phyloP scores from a whole-genome alignment of 2,113 vertebrate species.

The Rattus rattus region DNA sequence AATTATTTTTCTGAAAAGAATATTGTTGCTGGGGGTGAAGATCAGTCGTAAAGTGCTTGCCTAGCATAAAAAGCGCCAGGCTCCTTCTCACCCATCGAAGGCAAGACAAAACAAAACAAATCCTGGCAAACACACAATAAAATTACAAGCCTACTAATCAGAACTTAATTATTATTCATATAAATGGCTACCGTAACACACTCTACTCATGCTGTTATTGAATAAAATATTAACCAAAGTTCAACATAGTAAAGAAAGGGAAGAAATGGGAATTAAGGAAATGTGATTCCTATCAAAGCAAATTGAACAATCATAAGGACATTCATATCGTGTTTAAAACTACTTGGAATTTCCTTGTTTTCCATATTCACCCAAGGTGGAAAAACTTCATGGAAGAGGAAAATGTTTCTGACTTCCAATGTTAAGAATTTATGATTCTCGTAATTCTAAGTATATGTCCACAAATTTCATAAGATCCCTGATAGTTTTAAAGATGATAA shows the following conservation, averaged over 20 bases:
- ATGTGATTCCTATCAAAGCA: neutral
- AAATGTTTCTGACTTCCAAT: neutral
- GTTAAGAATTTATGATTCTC: neutral
- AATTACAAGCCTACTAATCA: neutral
- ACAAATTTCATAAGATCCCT: constrained; percentile 17
- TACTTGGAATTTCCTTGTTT: neutral
- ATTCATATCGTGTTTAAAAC: neutral
- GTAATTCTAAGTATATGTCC: constrained; percentile 43
- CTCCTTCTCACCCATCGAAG: neutral
- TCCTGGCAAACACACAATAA: neutral
- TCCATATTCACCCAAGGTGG: neutral
- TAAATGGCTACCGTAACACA: neutral
- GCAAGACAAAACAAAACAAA: neutral
- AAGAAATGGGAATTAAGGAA: neutral
- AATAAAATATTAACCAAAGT: neutral
- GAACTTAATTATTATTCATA: neutral
- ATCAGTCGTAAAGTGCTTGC: neutral
- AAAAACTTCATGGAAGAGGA: neutral
- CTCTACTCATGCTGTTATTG: neutral
- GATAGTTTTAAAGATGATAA: constrained; percentile 15
- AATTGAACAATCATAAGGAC: neutral
- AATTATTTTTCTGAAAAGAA: neutral
- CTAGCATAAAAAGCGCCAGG: neutral
- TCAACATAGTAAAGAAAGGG: neutral
- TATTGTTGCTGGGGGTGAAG: neutral